phyloP scores from a whole-genome alignment of 2,797 vertebrate species.

The Tachyglossus aculeatus region DNA sequence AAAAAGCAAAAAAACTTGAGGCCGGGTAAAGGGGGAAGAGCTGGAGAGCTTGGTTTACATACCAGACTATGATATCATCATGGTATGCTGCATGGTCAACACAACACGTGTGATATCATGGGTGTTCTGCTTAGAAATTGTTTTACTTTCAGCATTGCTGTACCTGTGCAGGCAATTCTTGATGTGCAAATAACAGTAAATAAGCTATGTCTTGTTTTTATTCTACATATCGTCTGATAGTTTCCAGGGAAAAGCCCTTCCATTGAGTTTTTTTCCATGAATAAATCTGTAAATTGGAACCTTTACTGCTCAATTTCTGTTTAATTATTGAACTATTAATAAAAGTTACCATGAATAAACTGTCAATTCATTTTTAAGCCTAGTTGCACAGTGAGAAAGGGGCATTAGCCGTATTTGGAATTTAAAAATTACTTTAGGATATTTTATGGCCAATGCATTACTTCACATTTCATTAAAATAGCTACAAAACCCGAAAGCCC shows the following conservation, averaged over 20 bases:
- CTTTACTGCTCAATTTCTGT: constrained; percentile 42
- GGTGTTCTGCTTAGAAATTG: too few species aligned
- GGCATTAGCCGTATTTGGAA: constrained; percentile 27
- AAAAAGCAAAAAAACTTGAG: too few species aligned
- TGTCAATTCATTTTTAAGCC: constrained; percentile 49
- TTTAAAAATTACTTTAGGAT: constrained; percentile 32
- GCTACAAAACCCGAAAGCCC: constrained; percentile 12
- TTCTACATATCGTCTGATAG: constrained; percentile 25
- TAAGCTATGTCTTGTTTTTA: constrained; percentile 10
- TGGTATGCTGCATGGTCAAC: too few species aligned
- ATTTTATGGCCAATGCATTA: constrained; percentile 19
- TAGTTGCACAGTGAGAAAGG: constrained; percentile 17
- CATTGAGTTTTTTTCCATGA: constrained; percentile 38
- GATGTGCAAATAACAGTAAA: constrained; percentile 20
- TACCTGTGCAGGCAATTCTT: too few species aligned
- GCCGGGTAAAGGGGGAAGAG: too few species aligned
- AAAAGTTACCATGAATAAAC: constrained; percentile 58
- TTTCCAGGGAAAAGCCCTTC: constrained; percentile 35
- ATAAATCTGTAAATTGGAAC: constrained; percentile 51
- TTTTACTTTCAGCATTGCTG: too few species aligned
- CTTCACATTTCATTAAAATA: constrained; percentile 44
- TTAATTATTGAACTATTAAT: constrained; percentile 43
- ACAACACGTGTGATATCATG: too few species aligned
- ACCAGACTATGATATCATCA: too few species aligned
- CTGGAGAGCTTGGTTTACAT: too few species aligned